phyloP scores from a whole-genome alignment of 1,140 invertebrate genomes.

The Periplaneta americana region DNA sequence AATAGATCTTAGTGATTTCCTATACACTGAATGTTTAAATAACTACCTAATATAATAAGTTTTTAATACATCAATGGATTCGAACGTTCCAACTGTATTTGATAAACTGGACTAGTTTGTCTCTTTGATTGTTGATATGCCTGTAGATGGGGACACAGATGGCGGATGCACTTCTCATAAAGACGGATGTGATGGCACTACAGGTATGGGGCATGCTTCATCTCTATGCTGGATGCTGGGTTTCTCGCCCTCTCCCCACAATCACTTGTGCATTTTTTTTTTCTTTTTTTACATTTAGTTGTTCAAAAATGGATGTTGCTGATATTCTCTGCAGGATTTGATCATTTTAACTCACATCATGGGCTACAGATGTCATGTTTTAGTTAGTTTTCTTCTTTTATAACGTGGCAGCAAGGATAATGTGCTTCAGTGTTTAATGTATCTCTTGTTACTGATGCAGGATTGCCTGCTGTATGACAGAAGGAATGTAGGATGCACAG shows the following conservation, averaged over 20 bases:
- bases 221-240: neutral
- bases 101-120: neutral
- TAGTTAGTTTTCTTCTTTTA: neutral
- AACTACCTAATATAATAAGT: neutral
- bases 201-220: slow-evolving; percentile 51
- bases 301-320: neutral
- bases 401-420: neutral
- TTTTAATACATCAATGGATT: neutral
- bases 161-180: slow-evolving; percentile 79
- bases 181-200: slow-evolving; percentile 81
- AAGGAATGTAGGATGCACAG: neutral
- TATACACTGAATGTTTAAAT: neutral
- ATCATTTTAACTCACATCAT: neutral
- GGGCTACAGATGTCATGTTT: neutral
- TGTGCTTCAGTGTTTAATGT: neutral
- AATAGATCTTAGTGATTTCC: too few species aligned
- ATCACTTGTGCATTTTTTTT: neutral
- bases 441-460: neutral
- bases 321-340: neutral
- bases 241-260: too few species aligned
- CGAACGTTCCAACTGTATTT: neutral
- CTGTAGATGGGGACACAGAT: slow-evolving; percentile 55
- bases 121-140: slow-evolving; percentile 19
- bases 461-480: neutral
- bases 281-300: neutral